Percentiles rank a stretch among this genome's conserved stretches.
phyloP scores from a whole-genome alignment of 2,888 invertebrate genomes.

The Aporophyla lueneburgensis region DNA sequence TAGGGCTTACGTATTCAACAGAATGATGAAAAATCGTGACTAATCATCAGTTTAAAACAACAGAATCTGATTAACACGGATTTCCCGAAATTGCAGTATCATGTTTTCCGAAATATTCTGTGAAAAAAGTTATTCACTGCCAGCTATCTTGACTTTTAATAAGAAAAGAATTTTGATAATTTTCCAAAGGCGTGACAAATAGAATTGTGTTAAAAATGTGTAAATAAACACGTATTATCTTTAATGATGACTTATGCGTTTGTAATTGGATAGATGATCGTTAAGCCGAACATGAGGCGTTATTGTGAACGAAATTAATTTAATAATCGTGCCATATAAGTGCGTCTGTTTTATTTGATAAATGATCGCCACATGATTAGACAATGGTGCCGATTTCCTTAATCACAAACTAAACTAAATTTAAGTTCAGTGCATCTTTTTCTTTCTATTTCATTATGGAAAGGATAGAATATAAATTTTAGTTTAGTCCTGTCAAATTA shows the following conservation, averaged over 20 bases:
- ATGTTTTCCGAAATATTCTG: constrained; percentile 15
- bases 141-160: not conserved
- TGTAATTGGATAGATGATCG: constrained; percentile 51
- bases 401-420: no score
- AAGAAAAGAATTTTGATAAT: not conserved
- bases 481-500: no score
- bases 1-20: constrained; percentile 34
- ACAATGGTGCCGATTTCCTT: no score
- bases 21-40: constrained; percentile 48
- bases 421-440: no score
- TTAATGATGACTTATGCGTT: constrained; percentile 51
- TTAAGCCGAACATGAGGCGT: constrained; percentile 22
- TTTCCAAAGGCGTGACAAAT: constrained; percentile 10
- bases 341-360: constrained; percentile 20
- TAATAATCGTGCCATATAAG: constrained; percentile 25
- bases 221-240: constrained; percentile 48
- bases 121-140: constrained; percentile 1
- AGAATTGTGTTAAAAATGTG: constrained; percentile 25
- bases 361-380: constrained; percentile 41
- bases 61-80: constrained; percentile 25
- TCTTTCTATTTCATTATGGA: no score
- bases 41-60: constrained; percentile 38
- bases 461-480: no score
- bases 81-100: constrained; percentile 38
- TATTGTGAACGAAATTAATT: constrained; percentile 23